phyloP scores from a whole-genome alignment of 2,888 invertebrate genomes.

The Chymomyza amoena region DNA sequence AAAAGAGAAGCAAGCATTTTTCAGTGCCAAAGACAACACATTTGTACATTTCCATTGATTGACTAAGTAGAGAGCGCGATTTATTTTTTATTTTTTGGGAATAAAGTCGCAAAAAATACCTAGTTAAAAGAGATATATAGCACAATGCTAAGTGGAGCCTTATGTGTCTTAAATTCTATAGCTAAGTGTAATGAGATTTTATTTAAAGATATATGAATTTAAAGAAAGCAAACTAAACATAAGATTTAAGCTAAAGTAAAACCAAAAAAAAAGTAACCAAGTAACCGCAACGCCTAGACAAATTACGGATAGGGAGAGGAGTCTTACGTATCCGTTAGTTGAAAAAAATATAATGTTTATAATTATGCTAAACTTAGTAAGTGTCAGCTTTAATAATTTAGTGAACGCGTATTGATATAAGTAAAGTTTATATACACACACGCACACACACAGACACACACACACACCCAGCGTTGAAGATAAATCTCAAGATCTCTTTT shows the following conservation, averaged over 20 bases:
- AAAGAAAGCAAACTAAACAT: conserved; percentile 41
- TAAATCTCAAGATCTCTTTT: conserved; percentile 49
- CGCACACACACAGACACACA: conserved; percentile 8
- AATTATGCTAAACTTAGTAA: conserved; percentile 55
- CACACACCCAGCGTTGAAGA: conserved; percentile 32
- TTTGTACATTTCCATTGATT: conserved; percentile 10
- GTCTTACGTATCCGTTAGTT: background rate
- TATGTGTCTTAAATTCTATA: conserved; percentile 78
- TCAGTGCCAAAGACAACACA: conserved; percentile 43
- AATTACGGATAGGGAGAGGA: background rate
- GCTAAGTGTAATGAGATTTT: conserved; percentile 72
- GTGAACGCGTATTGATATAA: conserved; percentile 53
- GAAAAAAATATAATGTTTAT: background rate
- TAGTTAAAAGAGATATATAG: conserved; percentile 40
- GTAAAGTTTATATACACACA: conserved; percentile 34
- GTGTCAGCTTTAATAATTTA: conserved; percentile 78
- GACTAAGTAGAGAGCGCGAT: background rate
- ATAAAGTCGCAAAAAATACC: conserved; percentile 16
- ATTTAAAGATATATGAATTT: conserved; percentile 54
- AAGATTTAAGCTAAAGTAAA: conserved; percentile 40
- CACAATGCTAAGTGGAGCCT: conserved; percentile 76
- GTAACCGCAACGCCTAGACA: conserved; percentile 16
- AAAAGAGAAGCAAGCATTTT: conserved; percentile 34
- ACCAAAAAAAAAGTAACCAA: background rate
- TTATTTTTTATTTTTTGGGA: conserved; percentile 5